Evolutionary conservation across 2,113 vertebrate genomes (phyloP), one percentile per base, ranked within the genome.

Genomic region (Lophochroa leadbeateri): DNA sequence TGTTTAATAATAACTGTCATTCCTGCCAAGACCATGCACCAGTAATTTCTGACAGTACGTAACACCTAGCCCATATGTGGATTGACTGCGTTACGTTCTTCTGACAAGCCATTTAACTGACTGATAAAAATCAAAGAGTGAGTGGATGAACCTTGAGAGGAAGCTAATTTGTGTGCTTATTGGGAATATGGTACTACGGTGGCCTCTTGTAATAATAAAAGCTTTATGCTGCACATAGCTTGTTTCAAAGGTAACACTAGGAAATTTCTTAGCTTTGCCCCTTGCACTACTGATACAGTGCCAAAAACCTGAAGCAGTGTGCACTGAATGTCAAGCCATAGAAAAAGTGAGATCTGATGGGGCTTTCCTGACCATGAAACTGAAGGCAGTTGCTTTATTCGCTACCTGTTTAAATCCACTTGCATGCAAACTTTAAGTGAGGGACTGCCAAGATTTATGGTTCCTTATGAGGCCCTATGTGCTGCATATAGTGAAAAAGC

Each of bases 1-100:
- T 90, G 46, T 96, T 97, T 95, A 95, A 91, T 94, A 96, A 93
- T 90, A 92, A 67, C 29, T 91, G 90, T 84, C 88, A 86, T 64
- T 71, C 58, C 78, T 91, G n/a, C 71, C 74, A 88, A 84, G 69
- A 86, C 55, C 0, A 1, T 64, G 82, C 81, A 90, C 70, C 72
- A 82, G 90, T 89, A 92, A 86, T 49, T 96, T 94, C 88, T 96
- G 86, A 86, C 74, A 82, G 78, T 71, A 82, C 2, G 1, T 52
- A 96, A 60, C 77, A 84, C 61, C 21, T 23, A 95, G 65, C 50
- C 89, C 35, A 25, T 20, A 64, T 43, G 67, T 47, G 39, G 64
- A 90, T 49, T 76, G 70, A 81, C 53, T 87, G 53, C 1, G 2
- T 70, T 67, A 39, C 37, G 11, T 58, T 60, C 50, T 81, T 83